Evolutionary conservation across 2,113 vertebrate species (phyloP), one percentile per base, ranked within the genome.

Genomic region (Sylvia atricapilla): DNA sequence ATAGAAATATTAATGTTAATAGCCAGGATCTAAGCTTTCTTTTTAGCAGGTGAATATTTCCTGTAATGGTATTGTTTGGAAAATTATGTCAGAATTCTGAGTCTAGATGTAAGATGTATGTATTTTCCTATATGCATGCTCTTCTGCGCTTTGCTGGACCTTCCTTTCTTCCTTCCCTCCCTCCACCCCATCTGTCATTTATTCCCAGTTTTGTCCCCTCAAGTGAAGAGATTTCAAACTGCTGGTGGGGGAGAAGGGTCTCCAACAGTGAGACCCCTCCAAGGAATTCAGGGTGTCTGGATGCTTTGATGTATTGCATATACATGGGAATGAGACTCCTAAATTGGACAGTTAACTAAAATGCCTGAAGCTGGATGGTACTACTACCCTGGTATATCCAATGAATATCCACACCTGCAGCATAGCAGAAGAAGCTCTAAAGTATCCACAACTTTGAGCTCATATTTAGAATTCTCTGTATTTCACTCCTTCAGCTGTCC

Each of bases 21-120:
- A 66, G 18, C 20, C 33, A 66, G 43, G 23, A 82, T 30, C 44
- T 87, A 50, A 63, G 22, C 35, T 43, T 69, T 79, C 28, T 93
- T 15, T 78, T 63, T 63, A 59, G 31, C 56, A 66, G 37, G 4
- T 41, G 9, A 62, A 43, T 25, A 24, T 60, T 91, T 79, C n/a
- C 16, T 84, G 15, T 70, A 75, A 67, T 35, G 53, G 13, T 46
- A 16, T 66, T 74, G 31, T 69, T 81, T 74, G n/a, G 47, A 87
- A 82, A 50, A 24, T 21, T 2, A 1, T 31, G 31, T 15, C 16
- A 39, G 24, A 91, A 67, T 82, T 55, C 27, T 37, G 31, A 85
- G 28, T 85, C 17, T 14, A 37, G 41, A 16, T 47, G 19, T 27
- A 12, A 78, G 58, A 39, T n/a, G 17, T 3, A 4, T 1, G 0